A percentile compares a stretch with the other conserved stretches of the same genome.
Conservation (phyloP, 2,113 vertebrate genomes). For the Prochilodus magdalenae region DNA sequence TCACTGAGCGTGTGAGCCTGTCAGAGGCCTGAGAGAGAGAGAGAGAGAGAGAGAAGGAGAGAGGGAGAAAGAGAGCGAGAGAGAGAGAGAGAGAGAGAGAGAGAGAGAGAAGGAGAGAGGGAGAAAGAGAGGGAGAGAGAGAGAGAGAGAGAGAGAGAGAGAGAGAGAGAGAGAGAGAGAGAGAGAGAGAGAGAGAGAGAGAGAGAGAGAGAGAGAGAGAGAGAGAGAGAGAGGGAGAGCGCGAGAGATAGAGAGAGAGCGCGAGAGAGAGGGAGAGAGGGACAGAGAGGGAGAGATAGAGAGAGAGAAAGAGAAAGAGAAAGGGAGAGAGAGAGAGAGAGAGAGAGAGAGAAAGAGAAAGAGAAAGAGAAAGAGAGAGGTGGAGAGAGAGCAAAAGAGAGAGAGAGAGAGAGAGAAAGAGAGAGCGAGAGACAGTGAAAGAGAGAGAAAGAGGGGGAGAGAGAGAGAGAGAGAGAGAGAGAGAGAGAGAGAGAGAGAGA, state of each 20-base stretch:
- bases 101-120: neutral
- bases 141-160: neutral
- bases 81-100: neutral
- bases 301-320: neutral
- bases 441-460: neutral
- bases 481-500: neutral
- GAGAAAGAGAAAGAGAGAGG: neutral
- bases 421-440: too few species aligned
- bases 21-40: neutral
- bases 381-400: neutral
- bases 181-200: too few species aligned
- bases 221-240: too few species aligned
- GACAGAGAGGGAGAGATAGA: neutral
- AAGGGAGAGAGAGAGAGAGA: too few species aligned
- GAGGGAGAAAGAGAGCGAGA: neutral
- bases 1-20: conserved; percentile 6
- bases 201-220: neutral
- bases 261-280: neutral
- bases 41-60: neutral
- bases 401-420: neutral
- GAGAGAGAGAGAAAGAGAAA: neutral
- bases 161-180: neutral
- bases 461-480: neutral
- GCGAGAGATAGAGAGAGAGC: neutral
- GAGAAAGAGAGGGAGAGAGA: neutral